Evolutionary conservation across 2,888 invertebrate genomes (phyloP).

Genomic region (Drosophila tripunctata): DNA sequence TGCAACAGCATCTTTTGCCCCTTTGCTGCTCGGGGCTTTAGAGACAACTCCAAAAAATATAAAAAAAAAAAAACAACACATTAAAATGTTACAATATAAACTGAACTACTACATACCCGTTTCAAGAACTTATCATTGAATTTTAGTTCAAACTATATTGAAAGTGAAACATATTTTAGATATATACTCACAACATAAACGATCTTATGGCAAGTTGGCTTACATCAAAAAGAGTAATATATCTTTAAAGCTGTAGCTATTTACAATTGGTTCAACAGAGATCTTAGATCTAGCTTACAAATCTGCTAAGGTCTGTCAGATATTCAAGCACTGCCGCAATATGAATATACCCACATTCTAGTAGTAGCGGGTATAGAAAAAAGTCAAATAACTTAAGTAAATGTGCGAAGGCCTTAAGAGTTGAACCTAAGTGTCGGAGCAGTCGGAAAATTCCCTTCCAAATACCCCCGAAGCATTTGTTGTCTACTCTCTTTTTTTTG

Average conservation of each 20-base stretch:
- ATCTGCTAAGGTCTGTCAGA: too few relatives aligned
- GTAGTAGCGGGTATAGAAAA: slow-evolving; percentile 11
- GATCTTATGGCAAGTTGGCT: too few relatives aligned
- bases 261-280: too few relatives aligned
- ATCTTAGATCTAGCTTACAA: too few relatives aligned
- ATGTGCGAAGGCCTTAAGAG: slow-evolving; percentile 68
- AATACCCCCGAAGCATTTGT: slow-evolving; percentile 13
- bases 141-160: neutral
- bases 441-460: neutral
- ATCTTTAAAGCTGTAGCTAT: too few relatives aligned
- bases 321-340: too few relatives aligned
- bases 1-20: slow-evolving; percentile 56
- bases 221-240: too few relatives aligned
- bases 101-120: too few relatives aligned
- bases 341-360: neutral
- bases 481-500: slow-evolving; percentile 5
- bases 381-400: slow-evolving; percentile 76
- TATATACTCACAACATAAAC: too few relatives aligned
- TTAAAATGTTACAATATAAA: too few relatives aligned
- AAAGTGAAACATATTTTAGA: too few relatives aligned
- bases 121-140: too few relatives aligned
- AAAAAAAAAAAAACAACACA: slow-evolving; percentile 9
- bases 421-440: slow-evolving; percentile 51
- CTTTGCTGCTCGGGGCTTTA: slow-evolving; percentile 64
- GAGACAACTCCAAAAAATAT: slow-evolving; percentile 41